Conservation (phyloP, 2,113 vertebrate genomes). For the Tachuris rubrigastra region DNA sequence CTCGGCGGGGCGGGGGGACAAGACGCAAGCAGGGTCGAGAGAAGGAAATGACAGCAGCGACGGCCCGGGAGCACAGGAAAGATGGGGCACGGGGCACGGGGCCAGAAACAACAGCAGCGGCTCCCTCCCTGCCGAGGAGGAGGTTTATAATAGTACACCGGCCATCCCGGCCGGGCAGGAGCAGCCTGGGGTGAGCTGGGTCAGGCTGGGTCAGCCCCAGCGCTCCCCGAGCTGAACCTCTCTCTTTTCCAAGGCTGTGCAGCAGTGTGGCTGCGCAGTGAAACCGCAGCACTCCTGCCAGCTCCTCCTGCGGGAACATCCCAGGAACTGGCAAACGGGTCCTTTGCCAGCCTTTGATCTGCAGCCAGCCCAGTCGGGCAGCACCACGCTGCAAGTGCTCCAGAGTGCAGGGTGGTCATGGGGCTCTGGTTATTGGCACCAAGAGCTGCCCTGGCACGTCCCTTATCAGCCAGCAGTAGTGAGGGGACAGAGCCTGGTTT, state of each 20-base stretch:
- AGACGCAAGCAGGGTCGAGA: background rate
- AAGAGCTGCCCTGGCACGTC: accelerated
- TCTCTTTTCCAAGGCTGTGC: background rate
- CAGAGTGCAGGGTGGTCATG: background rate
- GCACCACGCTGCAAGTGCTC: accelerated
- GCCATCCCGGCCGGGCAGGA: accelerated
- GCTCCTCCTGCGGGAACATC: background rate
- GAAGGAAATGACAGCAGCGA: constrained; percentile 61
- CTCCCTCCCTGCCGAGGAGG: background rate
- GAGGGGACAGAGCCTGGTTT: background rate
- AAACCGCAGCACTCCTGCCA: background rate
- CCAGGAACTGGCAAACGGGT: accelerated
- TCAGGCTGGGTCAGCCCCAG: background rate
- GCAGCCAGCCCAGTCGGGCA: background rate
- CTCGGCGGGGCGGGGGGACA: background rate
- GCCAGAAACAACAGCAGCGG: constrained; percentile 11
- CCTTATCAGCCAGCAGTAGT: background rate
- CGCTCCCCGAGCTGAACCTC: background rate
- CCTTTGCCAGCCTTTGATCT: background rate
- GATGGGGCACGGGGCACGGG: constrained; percentile 46
- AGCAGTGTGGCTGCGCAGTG: accelerated
- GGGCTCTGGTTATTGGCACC: background rate
- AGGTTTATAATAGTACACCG: background rate
- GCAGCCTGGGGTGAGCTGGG: background rate
- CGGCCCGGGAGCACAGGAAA: constrained; percentile 50